Evolutionary conservation across 2,888 invertebrate species (phyloP), one percentile per base, ranked within the genome.

Genomic region (Argyresthia goedartella): DNA sequence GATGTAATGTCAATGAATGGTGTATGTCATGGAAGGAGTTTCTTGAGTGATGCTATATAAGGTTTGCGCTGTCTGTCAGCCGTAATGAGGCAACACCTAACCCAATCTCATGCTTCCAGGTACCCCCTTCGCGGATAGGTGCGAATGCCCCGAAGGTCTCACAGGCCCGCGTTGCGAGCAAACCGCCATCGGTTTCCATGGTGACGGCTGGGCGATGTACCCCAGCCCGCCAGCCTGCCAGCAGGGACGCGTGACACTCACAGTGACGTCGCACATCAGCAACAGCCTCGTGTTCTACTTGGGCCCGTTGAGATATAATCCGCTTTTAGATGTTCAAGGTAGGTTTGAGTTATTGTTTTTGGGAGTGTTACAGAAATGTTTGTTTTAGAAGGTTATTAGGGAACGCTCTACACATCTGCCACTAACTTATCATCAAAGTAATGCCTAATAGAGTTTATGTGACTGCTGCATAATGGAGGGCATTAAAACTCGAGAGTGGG

Each of bases 151-250:
- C 0, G 89, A 90, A 52, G 94, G 94, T 0, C 89, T 90, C 51
- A 90, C 91, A 6, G 99, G 99, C 0, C 95, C 97, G 0, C 91
- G 93, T 54, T 99, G 99, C 76, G 97, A 99, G 78, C 90, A 94
- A 56, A 91, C 95, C 0, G 92, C 93, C 0, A 91, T 97, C 58
- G 94, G 95, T 15, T 98, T 98, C 84, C 90, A 90, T 56, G 95
- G 96, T n/a, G 91, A 92, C 61, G 96, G 97, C 9, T 98, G 94
- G 91, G 97, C 98, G 0, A 92, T 98, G 89, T 97, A 96, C 85
- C 92, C 93, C 0, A 90, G 96, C 0, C 91, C 97, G 36, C 92
- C 95, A 36, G 91, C 95, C 6, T 98, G 98, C 73, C 92, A 93
- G 58, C 92, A 93, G 53, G 93, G 95, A 0, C 91, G 91, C 60